These are phyloP conservation scores for Asobara japonica DNA, from an alignment of 1,140 invertebrate genomes.

Conservation along the genomic window DNA sequence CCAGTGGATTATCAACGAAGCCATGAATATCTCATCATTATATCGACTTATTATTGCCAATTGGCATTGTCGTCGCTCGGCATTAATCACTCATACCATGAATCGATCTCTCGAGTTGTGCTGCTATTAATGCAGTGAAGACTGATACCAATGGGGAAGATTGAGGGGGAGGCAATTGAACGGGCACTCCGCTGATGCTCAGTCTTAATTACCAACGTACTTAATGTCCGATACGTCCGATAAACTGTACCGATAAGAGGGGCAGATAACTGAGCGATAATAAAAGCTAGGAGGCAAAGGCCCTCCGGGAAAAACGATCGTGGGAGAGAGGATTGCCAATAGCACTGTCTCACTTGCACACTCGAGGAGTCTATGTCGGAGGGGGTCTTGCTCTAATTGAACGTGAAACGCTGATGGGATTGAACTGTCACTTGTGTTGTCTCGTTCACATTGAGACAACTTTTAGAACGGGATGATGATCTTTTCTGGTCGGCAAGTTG, in stretches of 20 bases:
- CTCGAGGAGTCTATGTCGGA: slow-evolving; percentile 25
- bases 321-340: slow-evolving; percentile 12
- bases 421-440: neutral
- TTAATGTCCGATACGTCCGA: slow-evolving; percentile 9
- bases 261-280: neutral
- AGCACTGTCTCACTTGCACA: slow-evolving; percentile 32
- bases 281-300: neutral
- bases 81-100: neutral
- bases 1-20: slow-evolving; percentile 1
- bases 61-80: neutral
- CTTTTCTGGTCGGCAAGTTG: too few species aligned
- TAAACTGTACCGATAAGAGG: neutral
- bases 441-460: neutral
- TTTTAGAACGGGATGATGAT: too few species aligned
- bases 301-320: neutral
- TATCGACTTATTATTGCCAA: neutral
- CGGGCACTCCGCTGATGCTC: neutral
- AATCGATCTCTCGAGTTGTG: slow-evolving; percentile 1
- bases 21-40: neutral
- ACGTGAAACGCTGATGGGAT: neutral
- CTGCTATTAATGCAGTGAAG: neutral
- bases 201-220: slow-evolving; percentile 9
- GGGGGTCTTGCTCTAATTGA: slow-evolving; percentile 11
- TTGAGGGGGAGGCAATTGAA: neutral
- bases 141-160: neutral